Base-by-base conservation (phyloP, 2,113 vertebrate genomes). In the Oophaga pumilio region DNA sequence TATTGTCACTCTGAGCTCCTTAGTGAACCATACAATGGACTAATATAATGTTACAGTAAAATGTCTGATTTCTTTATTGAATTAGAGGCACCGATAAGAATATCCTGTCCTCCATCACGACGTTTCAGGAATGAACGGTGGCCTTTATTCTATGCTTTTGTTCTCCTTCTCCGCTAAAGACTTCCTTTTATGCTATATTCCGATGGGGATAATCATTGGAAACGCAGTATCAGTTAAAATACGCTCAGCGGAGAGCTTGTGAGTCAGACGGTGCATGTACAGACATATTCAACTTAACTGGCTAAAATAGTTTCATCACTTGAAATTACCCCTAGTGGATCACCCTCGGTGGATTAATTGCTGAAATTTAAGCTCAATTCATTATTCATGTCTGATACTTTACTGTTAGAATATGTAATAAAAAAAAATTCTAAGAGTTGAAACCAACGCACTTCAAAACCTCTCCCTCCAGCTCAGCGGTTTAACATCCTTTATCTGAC, bases 381-480 rank as follows among this genome's bases (percentile, higher is more conserved):
- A 71, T 84, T 73, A 84, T 84, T 84, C 68, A 84, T 84, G 82
- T 43, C 60, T 68, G 79, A 82, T 64, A 64, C 26, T 82, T 84
- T 26, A 84, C 82, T 52, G 18, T 74, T 33, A 84, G 50, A 73
- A 73, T 71, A 57, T 84, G 68, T 71, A 24, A 43, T 43, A 26
- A 69, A 57, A 68, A 84, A 59, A 57, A 56, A 84, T 52, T 52
- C 10, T 15, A 73, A 71, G 14, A 56, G 82, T 84, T 71, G 57
- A 74, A 57, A 74, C 17, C 4, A 22, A 43, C 33, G n/a, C 24
- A 26, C 66, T 53, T 33, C 49, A 73, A 84, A 84, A n/a, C 68
- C 53, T 7, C 82, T 84, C 66, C 52, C 64, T 73, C 50, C 52
- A 71, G 66, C 66, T 82, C 60, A 82, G 26, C 56, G 60, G 53